Conservation (phyloP, 2,888 invertebrate genomes). For the Augiades crinisus region DNA sequence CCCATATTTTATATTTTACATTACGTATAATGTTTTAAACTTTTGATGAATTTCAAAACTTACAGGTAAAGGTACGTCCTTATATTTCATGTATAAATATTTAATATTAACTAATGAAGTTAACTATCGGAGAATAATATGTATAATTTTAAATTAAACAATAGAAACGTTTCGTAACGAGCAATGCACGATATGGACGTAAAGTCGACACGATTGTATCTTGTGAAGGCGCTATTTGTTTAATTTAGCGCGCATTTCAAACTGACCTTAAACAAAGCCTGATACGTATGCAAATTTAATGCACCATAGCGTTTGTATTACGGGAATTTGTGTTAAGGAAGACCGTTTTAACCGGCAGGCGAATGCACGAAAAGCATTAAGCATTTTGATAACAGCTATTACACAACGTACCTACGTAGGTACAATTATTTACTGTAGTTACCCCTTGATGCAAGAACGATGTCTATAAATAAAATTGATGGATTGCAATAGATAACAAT, state of each 20-base stretch:
- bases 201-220: neutral
- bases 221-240: slow-evolving; percentile 1
- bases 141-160: slow-evolving; percentile 1
- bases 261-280: slow-evolving; percentile 13
- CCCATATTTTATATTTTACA: no score
- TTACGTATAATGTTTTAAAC: neutral
- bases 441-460: no score
- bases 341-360: slow-evolving; percentile 3
- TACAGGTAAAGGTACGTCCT: neutral
- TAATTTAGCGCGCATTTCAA: slow-evolving; percentile 20
- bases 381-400: neutral
- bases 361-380: slow-evolving; percentile 3
- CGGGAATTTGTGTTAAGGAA: slow-evolving; percentile 6
- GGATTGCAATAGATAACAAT: no score
- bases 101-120: slow-evolving; percentile 9
- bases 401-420: neutral
- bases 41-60: neutral
- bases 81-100: slow-evolving; percentile 13
- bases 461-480: neutral
- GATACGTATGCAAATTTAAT: slow-evolving; percentile 22
- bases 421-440: neutral
- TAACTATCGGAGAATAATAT: neutral
- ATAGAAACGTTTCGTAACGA: slow-evolving; percentile 10
- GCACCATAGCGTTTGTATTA: slow-evolving; percentile 14
- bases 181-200: slow-evolving; percentile 4